Base-by-base conservation (phyloP, 2,888 invertebrate species). In the Hedychridium roseum region DNA sequence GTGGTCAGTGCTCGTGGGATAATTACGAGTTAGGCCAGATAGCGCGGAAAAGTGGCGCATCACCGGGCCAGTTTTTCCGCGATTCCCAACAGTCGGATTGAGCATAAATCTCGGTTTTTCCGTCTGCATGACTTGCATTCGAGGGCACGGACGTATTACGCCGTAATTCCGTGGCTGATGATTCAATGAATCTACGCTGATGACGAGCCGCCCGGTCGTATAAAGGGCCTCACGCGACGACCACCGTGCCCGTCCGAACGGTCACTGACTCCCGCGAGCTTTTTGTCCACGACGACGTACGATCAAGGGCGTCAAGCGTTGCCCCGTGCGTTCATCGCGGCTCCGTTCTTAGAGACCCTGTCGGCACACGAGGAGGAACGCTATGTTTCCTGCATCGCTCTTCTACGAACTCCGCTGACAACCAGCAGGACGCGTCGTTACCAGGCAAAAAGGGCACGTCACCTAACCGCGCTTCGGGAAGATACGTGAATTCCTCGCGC, bases 341-440 rank as follows among this genome's bases (percentile, higher is more conserved):
- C 47, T 43, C 40, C 27, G 43, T 48, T 59, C 45, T 44, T 40
- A 26, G 46, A 52, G 18, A 16, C 31, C 38, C 35, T 38, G 48
- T 36, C 36, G 35, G 28, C 14, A 15, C 31, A 31, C 21, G 42
- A 41, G 32, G 43, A 21, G 36, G 31, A 42, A 37, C 21, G 34
- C 6, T 35, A 30, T 21, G 37, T 44, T 54, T 54, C 41, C 54
- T 32, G 50, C 32, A 49, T 41, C 30, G 32, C 36, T 21, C 21
- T 61, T 61, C 60, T 50, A 28, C 60, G 63, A 61, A 61, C 42
- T 23, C 15, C 35, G 20, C 23, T 17, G 26, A 36, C 45, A 39
- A 38, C 39, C 14, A 7, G 26, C 21, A 7, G 18, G 28, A 32
- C 41, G 21, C 40, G 32, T 30, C 32, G 17, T n/a, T n/a, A n/a